Evolutionary conservation across 2,113 vertebrate genomes (phyloP).

Genomic region (Conger conger): DNA sequence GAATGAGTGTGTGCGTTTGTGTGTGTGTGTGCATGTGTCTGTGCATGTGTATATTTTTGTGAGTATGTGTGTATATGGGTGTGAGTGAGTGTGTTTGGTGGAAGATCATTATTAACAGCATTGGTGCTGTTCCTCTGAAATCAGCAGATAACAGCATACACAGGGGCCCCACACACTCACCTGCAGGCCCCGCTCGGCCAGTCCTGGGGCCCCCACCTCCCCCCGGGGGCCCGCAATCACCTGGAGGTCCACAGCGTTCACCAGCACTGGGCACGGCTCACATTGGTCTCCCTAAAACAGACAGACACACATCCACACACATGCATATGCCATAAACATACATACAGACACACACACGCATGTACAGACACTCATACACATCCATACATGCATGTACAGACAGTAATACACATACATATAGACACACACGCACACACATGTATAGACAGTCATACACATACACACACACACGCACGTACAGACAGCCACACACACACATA

Average conservation of each 20-base stretch:
- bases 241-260: constrained; percentile 63
- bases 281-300: constrained; percentile 83
- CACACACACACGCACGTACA: not conserved
- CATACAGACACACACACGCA: too few relatives aligned
- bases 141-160: too few relatives aligned
- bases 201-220: constrained; percentile 75
- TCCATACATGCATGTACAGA: not conserved
- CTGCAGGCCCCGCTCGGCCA: constrained; percentile 59
- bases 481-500: too few relatives aligned
- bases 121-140: too few relatives aligned
- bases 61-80: too few relatives aligned
- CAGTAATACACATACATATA: too few relatives aligned
- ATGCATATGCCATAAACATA: too few relatives aligned
- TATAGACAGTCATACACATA: not conserved
- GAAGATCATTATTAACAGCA: too few relatives aligned
- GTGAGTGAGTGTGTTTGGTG: too few relatives aligned
- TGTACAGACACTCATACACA: too few relatives aligned
- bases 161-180: constrained; percentile 74
- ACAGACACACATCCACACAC: not conserved
- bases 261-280: constrained; percentile 75
- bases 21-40: not conserved
- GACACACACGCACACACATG: too few relatives aligned
- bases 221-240: constrained; percentile 77
- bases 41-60: too few relatives aligned
- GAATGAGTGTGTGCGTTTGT: not conserved